Evolutionary conservation across 2,888 invertebrate genomes (phyloP).

Genomic region (Andrena chrysosceles): DNA sequence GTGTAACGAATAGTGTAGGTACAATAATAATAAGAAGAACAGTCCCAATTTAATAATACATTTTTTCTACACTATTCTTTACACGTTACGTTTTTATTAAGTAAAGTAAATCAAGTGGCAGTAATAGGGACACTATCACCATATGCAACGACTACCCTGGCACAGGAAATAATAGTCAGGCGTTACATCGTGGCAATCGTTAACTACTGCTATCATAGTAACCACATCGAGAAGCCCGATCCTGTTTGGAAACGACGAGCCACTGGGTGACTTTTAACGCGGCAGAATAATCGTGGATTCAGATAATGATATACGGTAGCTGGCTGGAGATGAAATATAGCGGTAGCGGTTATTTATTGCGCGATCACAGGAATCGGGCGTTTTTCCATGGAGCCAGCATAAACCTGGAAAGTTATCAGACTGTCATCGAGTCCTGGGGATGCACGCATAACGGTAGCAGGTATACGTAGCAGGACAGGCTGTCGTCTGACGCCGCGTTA

Average conservation of each 20-base stretch:
- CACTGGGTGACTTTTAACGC: slow-evolving; percentile 12
- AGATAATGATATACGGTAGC: slow-evolving; percentile 47
- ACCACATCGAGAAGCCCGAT: slow-evolving; percentile 5
- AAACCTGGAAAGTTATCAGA: slow-evolving; percentile 37
- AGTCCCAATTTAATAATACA: too few species aligned
- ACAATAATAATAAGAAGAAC: too few species aligned
- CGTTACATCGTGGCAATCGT: background rate
- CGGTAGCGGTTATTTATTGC: slow-evolving; percentile 38
- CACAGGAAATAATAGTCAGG: too few species aligned
- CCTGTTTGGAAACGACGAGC: background rate
- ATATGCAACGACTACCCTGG: too few species aligned
- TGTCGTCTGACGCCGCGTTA: slow-evolving; percentile 66
- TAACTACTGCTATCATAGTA: slow-evolving; percentile 20
- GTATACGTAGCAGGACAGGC: slow-evolving; percentile 27
- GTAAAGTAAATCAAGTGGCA: too few species aligned
- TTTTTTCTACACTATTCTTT: too few species aligned
- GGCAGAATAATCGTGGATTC: slow-evolving; percentile 44
- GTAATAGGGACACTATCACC: too few species aligned
- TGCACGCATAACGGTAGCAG: slow-evolving; percentile 54
- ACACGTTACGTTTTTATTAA: too few species aligned
- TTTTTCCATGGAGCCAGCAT: background rate
- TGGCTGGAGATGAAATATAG: slow-evolving; percentile 35
- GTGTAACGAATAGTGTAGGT: too few species aligned
- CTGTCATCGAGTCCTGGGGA: slow-evolving; percentile 48
- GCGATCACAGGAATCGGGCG: slow-evolving; percentile 3